Evolutionary conservation across 2,797 vertebrate species (phyloP).

Genomic region (Alfaro cultratus): DNA sequence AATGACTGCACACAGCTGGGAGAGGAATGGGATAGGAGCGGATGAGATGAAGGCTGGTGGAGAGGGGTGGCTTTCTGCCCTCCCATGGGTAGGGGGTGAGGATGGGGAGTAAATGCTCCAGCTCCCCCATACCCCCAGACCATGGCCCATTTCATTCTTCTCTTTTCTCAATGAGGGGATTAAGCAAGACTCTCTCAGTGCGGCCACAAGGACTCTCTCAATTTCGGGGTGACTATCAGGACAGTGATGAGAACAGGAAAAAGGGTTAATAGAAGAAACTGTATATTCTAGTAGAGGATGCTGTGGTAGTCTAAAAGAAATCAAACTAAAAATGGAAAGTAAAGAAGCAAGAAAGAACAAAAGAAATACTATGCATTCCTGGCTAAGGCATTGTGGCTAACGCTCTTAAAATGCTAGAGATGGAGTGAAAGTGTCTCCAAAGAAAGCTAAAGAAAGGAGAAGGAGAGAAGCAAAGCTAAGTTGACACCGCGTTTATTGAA

Average conservation of each 20-base stretch:
- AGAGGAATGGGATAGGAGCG: conserved; percentile 67
- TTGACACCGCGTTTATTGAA: conserved; percentile 78
- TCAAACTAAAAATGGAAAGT: conserved; percentile 19
- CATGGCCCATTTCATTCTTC: conserved; percentile 80
- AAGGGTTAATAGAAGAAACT: conserved; percentile 56
- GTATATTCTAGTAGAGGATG: conserved; percentile 48
- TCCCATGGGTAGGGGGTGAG: conserved; percentile 68
- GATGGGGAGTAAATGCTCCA: conserved; percentile 69
- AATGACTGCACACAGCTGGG: conserved; percentile 65
- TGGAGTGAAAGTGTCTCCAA: conserved; percentile 63
- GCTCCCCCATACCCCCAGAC: conserved; percentile 57
- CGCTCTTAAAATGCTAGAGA: conserved; percentile 60
- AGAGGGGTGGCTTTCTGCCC: conserved; percentile 79
- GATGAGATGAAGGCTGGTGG: conserved; percentile 62
- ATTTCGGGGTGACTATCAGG: conserved; percentile 61
- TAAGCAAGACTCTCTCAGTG: conserved; percentile 78
- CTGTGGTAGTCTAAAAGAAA: conserved; percentile 42
- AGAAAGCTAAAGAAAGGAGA: conserved; percentile 72
- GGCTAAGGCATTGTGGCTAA: conserved; percentile 38
- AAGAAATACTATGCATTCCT: conserved; percentile 39
- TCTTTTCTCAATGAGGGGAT: conserved; percentile 84
- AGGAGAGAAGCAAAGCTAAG: conserved; percentile 77
- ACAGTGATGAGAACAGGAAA: conserved; percentile 61
- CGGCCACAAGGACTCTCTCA: conserved; percentile 70
- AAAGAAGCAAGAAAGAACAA: conserved; percentile 27